Evolutionary conservation across 2,888 invertebrate genomes (phyloP), one percentile per base, ranked within the genome.

Genomic region (Heteropelma amictum): DNA sequence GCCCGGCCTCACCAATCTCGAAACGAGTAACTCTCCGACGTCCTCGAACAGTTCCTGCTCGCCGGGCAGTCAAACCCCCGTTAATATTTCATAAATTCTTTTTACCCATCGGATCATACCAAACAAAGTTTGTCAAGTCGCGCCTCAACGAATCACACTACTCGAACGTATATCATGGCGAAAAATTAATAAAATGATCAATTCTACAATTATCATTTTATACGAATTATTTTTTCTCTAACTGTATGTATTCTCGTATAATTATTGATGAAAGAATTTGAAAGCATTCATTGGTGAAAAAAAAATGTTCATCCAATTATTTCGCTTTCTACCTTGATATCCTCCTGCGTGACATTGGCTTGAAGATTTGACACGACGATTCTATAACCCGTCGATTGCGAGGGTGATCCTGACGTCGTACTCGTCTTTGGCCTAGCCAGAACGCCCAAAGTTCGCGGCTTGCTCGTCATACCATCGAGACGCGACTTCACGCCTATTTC

Each of bases 41-140:
- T 97, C 97, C 84, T 97, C 97, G 91, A 98, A 98, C 49, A 98
- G 90, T 89, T 98, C 98, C 96, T 96, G 28, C 21, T n/a, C n/a
- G n/a, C n/a, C n/a, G n/a, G n/a, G n/a, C n/a, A n/a, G n/a, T n/a
- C n/a, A n/a, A n/a, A n/a, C n/a, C n/a, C n/a, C n/a, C n/a, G n/a
- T n/a, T n/a, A n/a, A n/a, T n/a, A n/a, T n/a, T n/a, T n/a, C n/a
- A n/a, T n/a, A n/a, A n/a, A n/a, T n/a, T n/a, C n/a, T n/a, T n/a
- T n/a, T n/a, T n/a, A n/a, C n/a, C n/a, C n/a, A n/a, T n/a, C n/a
- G n/a, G n/a, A n/a, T n/a, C n/a, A n/a, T n/a, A n/a, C n/a, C n/a
- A n/a, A n/a, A n/a, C n/a, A n/a, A n/a, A n/a, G n/a, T n/a, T n/a
- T n/a, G n/a, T n/a, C n/a, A n/a, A n/a, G n/a, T n/a, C n/a, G n/a